Base-by-base conservation (phyloP, 2,888 invertebrate species). In the Polydrusus pterygomalis region DNA sequence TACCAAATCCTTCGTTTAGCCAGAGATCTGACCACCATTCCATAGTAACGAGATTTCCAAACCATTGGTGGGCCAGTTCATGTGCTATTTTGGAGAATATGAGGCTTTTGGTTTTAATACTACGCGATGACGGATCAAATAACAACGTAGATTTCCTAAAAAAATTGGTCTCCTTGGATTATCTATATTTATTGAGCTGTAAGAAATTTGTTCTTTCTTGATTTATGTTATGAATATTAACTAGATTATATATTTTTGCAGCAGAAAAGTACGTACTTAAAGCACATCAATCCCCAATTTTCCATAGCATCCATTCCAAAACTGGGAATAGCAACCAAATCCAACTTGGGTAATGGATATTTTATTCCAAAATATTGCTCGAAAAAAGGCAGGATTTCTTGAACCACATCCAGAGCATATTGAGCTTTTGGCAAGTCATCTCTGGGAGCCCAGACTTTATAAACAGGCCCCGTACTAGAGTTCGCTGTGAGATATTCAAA, bases 51-150 rank as follows among this genome's bases (percentile, higher is more conserved):
- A 93, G 87, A 88, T 93, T 91, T 0, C 94, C 94, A 85, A 93
- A 93, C 93, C 94, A 94, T 88, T 93, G 94, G 84, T 94, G 95
- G 0, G 93, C 91, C 10, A 95, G 84, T 83, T 94, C 94, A 83
- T 94, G 94, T 0, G 91, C 90, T 9, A 92, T 86, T 78, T 89
- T 89, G 0, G 90, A 89, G n/a, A 90, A 82, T 60, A 85, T 82
- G 38, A 82, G 80, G 56, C 83, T 84, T 78, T 81, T 84, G 1
- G 83, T 81, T 74, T 82, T 83, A 63, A 90, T 89, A 1, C 87
- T 87, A 51, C 88, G 87, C 0, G 88, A 87, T 0, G 80, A 81
- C 30, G 88, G 87, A 80, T 92, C 91, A 82, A 89, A 91, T 0
- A 93, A 87, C 1, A 93, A 85, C 0, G 90, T 89, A 0, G 91